Percentiles rank a stretch among this genome's conserved stretches.
These are phyloP conservation scores for Acronicta aceris DNA, from an alignment of 2,888 invertebrate genomes.

Conservation along the genomic window DNA sequence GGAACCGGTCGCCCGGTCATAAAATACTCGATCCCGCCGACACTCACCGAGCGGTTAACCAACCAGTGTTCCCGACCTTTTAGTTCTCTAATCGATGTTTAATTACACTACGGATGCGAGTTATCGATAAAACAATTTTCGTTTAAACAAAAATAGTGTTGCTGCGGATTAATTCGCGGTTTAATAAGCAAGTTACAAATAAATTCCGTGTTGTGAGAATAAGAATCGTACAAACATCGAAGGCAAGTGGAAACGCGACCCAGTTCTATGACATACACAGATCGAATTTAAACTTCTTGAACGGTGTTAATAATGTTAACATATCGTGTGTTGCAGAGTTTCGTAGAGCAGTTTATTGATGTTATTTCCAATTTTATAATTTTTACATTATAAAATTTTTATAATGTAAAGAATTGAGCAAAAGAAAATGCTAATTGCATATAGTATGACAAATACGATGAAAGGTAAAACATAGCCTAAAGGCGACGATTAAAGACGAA, in stretches of 20 bases:
- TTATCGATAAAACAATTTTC: slow-evolving; percentile 48
- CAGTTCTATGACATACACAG: slow-evolving; percentile 52
- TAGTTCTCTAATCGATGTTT: slow-evolving; percentile 52
- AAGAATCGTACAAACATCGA: slow-evolving; percentile 39
- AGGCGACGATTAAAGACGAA: slow-evolving; percentile 54
- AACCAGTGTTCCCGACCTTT: slow-evolving; percentile 48
- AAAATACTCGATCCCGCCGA: slow-evolving; percentile 52
- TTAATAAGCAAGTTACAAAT: slow-evolving; percentile 34
- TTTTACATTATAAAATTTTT: slow-evolving; percentile 2
- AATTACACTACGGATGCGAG: slow-evolving; percentile 56
- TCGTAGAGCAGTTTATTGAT: slow-evolving; percentile 9
- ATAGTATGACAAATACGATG: slow-evolving; percentile 14
- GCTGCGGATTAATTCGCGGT: slow-evolving; percentile 40
- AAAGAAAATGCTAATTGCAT: slow-evolving; percentile 7
- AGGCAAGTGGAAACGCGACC: slow-evolving; percentile 56
- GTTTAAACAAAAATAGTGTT: slow-evolving; percentile 36
- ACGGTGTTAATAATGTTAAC: slow-evolving; percentile 35
- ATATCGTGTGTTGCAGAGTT: slow-evolving; percentile 21
- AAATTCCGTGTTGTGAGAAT: slow-evolving; percentile 46
- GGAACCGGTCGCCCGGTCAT: slow-evolving; percentile 60
- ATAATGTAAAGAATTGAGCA: not conserved
- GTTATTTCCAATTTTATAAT: not conserved
- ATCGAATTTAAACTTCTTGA: slow-evolving; percentile 51
- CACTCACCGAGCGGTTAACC: slow-evolving; percentile 24
- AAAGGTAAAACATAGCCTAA: slow-evolving; percentile 41